Evolutionary conservation across 53 echinoderm and acorn worm genomes (phyloP), one percentile per base, ranked within the genome.

Genomic region (Mesocentrotus franciscanus): DNA sequence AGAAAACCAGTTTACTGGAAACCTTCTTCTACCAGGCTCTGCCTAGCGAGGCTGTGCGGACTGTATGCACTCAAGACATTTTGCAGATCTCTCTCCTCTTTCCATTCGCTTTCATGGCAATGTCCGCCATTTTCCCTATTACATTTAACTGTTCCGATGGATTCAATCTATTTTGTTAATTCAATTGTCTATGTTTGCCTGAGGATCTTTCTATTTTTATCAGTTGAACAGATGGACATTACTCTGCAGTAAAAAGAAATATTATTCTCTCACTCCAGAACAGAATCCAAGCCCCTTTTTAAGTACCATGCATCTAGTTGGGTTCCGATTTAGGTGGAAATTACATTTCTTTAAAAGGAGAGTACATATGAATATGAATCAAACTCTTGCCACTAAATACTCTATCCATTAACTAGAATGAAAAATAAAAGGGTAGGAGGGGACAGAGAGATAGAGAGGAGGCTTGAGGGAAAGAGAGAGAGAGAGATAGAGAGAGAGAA

Each of bases 1-100:
- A 92, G 92, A 72, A 92, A 92, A 92, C 92, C 74, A 72, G 92
- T 92, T 92, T 92, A 72, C 56, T 42, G 36, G 36, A 18, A 64
- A 27, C 57, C 42, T 85, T 81, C 56, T 49, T 6, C 84, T 6
- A 20, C 84, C 84, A 35, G 58, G 56, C 30, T 55, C 49, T 56
- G 22, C 49, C 55, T 14, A 24, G 30, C 49, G 24, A 58, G n/a
- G 18, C 56, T 42, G 81, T 42, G 42, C 17, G 32, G 20, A 18
- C 20, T 84, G 49, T 49, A 84, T 87, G 87, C 87, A 58, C 22
- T 56, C 58, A 87, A 87, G 49, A 87, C 57, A 58, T 58, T 57
- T 87, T 58, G 84, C 9, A 58, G 20, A 16, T 20, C 75, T 87
- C 87, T 57, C 58, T 84, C 56, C 39, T 42, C 22, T 84, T 84